Base-by-base conservation (phyloP, 1,140 invertebrate species). In the Theocolax elegans region DNA sequence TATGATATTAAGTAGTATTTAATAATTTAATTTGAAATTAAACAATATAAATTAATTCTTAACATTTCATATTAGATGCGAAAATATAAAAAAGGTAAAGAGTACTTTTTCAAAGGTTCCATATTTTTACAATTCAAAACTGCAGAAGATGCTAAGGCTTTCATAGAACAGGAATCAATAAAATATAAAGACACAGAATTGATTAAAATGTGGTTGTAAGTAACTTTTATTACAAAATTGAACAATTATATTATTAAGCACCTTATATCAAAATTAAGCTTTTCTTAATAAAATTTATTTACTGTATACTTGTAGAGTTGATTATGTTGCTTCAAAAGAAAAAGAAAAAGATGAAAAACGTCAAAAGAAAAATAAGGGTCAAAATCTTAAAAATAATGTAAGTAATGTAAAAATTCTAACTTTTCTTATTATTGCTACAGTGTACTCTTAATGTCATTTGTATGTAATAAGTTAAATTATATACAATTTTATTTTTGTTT, bases 81-180 rank as follows among this genome's bases (percentile, higher is more conserved):
- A 72, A 89, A 88, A 65, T 94, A 92, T 73, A 82, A 84, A 40
- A 91, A 93, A 74, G 90, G 89, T 69, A 84, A 88, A 8, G 92
- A 93, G 76, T 86, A 87, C 54, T 83, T 88, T 38, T 96, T 96
- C 77, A 95, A 98, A 86, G 96, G 96, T 46, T 97, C 96, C 8
- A 90, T 96, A 56, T 97, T 97, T 87, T 89, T 92, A 21, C 92
- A 93, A 2, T 98, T 97, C 78, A 89, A 90, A 75, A 92, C 89
- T 29, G 86, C 90, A 58, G 94, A 95, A 59, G 88, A 90, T 74
- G 91, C 91, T 15, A 89, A 92, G 73, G 83, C 86, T 48, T 92
- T 93, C 75, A 80, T 95, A 60, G 87, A 88, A 19, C 76, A 82
- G 46, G 89, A 91, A 73, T 87, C 85, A 31, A 74, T 95, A 0